phyloP scores from a whole-genome alignment of 2,888 invertebrate genomes.

The Girardia tigrina region DNA sequence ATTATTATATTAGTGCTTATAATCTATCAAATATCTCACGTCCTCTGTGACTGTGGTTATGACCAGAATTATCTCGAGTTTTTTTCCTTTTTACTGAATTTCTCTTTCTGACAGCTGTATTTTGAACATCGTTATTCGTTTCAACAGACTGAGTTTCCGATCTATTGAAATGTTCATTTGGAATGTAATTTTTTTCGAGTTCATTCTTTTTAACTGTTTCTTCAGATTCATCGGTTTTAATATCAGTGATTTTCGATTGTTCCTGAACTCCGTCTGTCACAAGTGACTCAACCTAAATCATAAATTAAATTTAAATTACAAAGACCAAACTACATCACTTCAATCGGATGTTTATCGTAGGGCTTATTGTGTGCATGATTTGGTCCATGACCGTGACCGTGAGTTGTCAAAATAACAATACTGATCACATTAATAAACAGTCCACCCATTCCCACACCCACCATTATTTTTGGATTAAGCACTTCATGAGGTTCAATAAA shows the following conservation, averaged over 20 bases:
- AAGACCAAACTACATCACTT: too few species aligned
- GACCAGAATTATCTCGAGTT: not conserved
- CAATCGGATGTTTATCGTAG: not conserved
- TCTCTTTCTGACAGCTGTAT: not conserved
- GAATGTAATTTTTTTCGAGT: too few species aligned
- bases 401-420: constrained; percentile 4
- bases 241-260: too few species aligned
- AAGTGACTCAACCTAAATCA: too few species aligned
- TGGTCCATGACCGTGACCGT: constrained; percentile 34
- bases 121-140: not conserved
- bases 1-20: too few species aligned
- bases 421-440: constrained; percentile 36
- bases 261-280: too few species aligned
- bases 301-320: too few species aligned
- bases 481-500: constrained; percentile 37
- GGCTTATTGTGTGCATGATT: too few species aligned
- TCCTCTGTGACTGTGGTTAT: not conserved
- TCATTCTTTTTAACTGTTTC: too few species aligned
- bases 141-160: not conserved
- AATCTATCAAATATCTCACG: too few species aligned
- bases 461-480: constrained; percentile 29
- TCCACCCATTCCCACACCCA: constrained; percentile 34
- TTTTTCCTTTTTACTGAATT: not conserved
- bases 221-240: too few species aligned
- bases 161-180: too few species aligned